Percentiles rank a stretch among this genome's conserved stretches.
Conservation (phyloP, 2,888 invertebrate species). For the Platycheirus rosarum region DNA sequence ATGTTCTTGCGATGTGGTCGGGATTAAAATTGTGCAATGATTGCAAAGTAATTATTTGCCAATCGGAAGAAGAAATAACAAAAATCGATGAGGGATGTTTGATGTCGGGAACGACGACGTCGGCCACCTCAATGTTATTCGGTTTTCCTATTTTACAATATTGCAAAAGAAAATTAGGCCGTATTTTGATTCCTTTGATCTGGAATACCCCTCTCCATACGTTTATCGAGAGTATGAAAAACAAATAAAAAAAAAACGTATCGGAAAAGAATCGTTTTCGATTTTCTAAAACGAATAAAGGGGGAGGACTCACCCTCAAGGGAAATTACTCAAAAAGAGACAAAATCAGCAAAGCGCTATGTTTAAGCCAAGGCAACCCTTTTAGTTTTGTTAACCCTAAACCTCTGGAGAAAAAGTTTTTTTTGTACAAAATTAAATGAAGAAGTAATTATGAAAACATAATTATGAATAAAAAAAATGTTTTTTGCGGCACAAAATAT, state of each 20-base stretch:
- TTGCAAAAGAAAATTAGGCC: slow-evolving; percentile 46
- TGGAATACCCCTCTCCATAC: slow-evolving; percentile 9
- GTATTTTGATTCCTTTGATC: slow-evolving; percentile 46
- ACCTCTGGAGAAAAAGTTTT: neutral
- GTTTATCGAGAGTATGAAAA: slow-evolving; percentile 8
- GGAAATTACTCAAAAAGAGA: slow-evolving; percentile 46
- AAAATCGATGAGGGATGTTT: slow-evolving; percentile 63
- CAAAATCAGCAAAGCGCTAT: neutral
- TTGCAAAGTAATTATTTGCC: slow-evolving; percentile 75
- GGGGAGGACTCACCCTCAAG: slow-evolving; percentile 37
- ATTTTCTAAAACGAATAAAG: slow-evolving; percentile 10
- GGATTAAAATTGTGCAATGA: slow-evolving; percentile 67
- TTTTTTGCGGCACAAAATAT: slow-evolving; percentile 40
- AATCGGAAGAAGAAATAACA: slow-evolving; percentile 54
- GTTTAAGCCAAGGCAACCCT: slow-evolving; percentile 1
- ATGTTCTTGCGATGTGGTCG: slow-evolving; percentile 5
- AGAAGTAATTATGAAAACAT: slow-evolving; percentile 67
- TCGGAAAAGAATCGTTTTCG: slow-evolving; percentile 59
- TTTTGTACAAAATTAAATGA: slow-evolving; percentile 32
- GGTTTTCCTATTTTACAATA: slow-evolving; percentile 10
- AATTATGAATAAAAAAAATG: slow-evolving; percentile 53
- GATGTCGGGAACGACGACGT: slow-evolving; percentile 33
- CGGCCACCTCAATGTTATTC: slow-evolving; percentile 32
- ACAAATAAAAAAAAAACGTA: slow-evolving; percentile 46
- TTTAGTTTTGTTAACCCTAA: neutral